Base-by-base conservation (phyloP, 2,113 vertebrate species). In the Nestor notabilis region DNA sequence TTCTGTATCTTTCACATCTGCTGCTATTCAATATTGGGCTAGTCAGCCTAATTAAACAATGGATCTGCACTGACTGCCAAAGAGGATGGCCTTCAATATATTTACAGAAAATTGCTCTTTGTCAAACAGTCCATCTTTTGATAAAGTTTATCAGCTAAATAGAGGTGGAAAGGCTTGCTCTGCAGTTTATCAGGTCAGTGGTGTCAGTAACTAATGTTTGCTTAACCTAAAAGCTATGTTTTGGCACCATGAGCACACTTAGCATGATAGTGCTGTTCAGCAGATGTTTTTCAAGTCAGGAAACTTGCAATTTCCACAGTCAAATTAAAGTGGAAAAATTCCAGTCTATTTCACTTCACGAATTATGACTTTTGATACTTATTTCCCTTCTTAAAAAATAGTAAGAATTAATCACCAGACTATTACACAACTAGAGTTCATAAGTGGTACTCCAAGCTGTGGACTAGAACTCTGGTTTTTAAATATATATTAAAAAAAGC, bases 131-230 rank as follows among this genome's bases (percentile, higher is more conserved):
- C 92, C 87, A 86, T 75, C 97, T 95, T 96, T 83, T 53, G 63
- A 85, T 80, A 86, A 94, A 94, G 88, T 92, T 97, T 96, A 96
- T 97, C 96, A 90, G 78, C 94, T 96, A 94, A 90, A 96, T 76
- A 94, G 98, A 95, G 92, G 96, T 94, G 93, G 91, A 98, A 98
- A 98, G 96, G 96, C 97, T 98, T 98, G 93, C 86, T 96, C 93
- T 93, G 93, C 90, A 97, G 91, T 97, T 97, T 97, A 92, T 91
- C 89, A 92, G 87, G 90, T 65, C 84, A 96, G 76, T 53, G 43
- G 90, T 90, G 71, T 89, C 86, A 83, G 81, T 82, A 97, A 95
- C 95, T 83, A 76, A 86, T 97, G 90, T 98, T 98, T 98, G 93
- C 97, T 98, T 95, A 98, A 96, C 83, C 80, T 98, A 94, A 98